Evolutionary conservation across 1,140 invertebrate genomes (phyloP), one percentile per base, ranked within the genome.

Genomic region (Patella vulgata): DNA sequence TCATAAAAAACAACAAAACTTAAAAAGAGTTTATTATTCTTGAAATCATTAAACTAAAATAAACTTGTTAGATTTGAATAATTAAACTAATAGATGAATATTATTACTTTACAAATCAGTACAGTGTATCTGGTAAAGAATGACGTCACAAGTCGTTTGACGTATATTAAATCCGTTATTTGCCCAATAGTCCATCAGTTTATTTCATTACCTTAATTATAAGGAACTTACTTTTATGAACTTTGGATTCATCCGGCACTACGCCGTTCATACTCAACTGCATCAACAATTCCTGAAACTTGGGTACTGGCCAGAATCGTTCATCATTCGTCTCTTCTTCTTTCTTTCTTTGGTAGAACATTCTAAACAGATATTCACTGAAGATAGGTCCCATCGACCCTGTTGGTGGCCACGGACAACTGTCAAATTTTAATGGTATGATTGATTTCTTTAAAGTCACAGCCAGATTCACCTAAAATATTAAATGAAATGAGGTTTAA

Each of bases 311-410:
- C 78, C 78, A 81, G 59, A 64, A 73, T 42, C 69, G 57, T n/a
- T 74, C 50, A 57, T 77, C 73, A 0, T 69, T 51, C 1, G 72
- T 72, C 33, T 67, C 66, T 42, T 77, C 75, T 42, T 17, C 59
- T 46, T 17, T 59, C 65, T 19, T 11, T 5, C 63, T 42, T 52
- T 75, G 70, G 56, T 71, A 79, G 58, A 80, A 80, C 21, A 78
- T 57, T 25, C 80, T 73, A 59, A 75, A 82, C 14, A 82, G 59
- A 54, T 80, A 82, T 53, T 82, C 81, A 28, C 75, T 77, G 62
- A 82, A 80, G 25, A 82, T 78, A 17, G 81, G 81, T 14, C 80
- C 80, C 77, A 82, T 81, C 0, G 78, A 72, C 17, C 80, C 80
- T 30, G 66, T 53, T 11, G 80, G 80, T 21, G 80, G 80, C 80